Evolutionary conservation across 2,797 vertebrate genomes (phyloP), one percentile per base, ranked within the genome.

Genomic region (Premnoplex brunnescens): DNA sequence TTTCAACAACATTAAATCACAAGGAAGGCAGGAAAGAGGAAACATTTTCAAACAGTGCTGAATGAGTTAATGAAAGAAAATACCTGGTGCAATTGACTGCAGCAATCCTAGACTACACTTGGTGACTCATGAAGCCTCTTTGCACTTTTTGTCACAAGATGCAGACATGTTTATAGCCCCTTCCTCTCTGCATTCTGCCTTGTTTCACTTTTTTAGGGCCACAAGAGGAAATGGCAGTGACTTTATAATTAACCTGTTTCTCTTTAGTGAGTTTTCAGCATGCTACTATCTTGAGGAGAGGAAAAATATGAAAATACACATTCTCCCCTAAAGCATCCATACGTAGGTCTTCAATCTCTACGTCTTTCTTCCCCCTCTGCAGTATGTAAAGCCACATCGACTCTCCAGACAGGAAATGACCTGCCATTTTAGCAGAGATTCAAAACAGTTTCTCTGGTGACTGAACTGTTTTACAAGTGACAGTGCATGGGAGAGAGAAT

Each of bases 401-500:
- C n/a, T 34, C 32, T 76, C 26, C 34, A 63, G 52, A 52, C 8
- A 62, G 59, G 18, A 82, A 44, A 1, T 64, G 46, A 89, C 7
- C 12, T 58, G 18, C 7, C 30, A 56, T 67, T 76, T 89, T 21
- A 63, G 34, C 21, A 77, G 44, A 48, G 43, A 85, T 76, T 66
- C 24, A 32, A 24, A 34, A 71, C 51, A 30, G 15, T 24, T 62
- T 71, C 60, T 48, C 43, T 8, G 3, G 18, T 58, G 39, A 71
- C 18, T 24, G 27, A 76, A 36, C 20, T 67, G 34, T n/a, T 93
- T 76, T 51, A 76, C 36, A 76, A 55, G 37, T 39, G 36, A 37
- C 27, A 78, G 12, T 2, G 9, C 23, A 79, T 0, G 0, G 62
- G 36, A 58, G 19, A 46, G 16, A 60, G 28, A 88, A 88, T 1